Evolutionary conservation across 2,113 vertebrate species (phyloP), one percentile per base, ranked within the genome.

Genomic region (Oncorhynchus kisutch): DNA sequence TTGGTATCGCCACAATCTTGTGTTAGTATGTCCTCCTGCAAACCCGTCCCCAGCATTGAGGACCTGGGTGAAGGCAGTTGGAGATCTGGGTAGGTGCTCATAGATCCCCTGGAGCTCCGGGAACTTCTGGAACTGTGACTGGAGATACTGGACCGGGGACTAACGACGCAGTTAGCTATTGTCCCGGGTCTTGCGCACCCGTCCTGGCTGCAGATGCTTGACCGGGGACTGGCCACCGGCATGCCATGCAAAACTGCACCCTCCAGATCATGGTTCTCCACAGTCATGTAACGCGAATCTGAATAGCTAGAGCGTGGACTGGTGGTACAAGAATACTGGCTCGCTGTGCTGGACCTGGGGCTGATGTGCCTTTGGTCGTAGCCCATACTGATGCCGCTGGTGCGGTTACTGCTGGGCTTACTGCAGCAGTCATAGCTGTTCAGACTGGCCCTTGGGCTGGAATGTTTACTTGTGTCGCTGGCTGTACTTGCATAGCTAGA

Each of bases 361-460:
- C 97, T 99, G 84, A 90, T 79, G 91, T 97, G 96, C 80, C 96
- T 92, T 87, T 97, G 96, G 92, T 98, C 97, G 90, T 96, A 99
- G 82, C 97, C 97, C 94, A 98, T 94, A 90, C 97, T 99, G 92
- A 98, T 97, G 80, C 96, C 97, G 87, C 97, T 99, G 85, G 97
- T 98, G 69, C 97, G 96, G 88, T 96, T 95, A 91, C 96, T 98
- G 93, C 96, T 95, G 88, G 95, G 91, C 80, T 95, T 95, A 89
- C 95, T 95, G 84, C 94, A 93, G 85, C 95, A 94, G 89, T 96
- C 96, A 65, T 95, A 96, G 91, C 95, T 92, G 84, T 94, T 94
- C 77, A 96, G 91, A 83, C 96, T 97, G 92, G 95, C 92, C 78
- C 96, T 89, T 1, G 96, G 96, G 82, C 96, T 97, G 78, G 96